Evolutionary conservation across 2,888 invertebrate species (phyloP), one percentile per base, ranked within the genome.

Genomic region (Catocala fraxini): DNA sequence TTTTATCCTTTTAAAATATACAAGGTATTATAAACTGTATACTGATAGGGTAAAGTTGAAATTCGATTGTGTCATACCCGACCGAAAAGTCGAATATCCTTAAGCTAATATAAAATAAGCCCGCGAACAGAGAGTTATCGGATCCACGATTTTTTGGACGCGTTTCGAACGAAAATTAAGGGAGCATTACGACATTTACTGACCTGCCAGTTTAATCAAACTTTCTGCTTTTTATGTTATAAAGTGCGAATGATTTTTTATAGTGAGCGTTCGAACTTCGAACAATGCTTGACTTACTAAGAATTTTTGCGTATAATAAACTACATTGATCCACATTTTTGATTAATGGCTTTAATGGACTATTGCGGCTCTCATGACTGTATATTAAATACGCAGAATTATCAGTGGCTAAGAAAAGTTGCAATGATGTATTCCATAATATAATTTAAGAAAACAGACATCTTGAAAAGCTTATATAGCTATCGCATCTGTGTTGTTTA

Each of bases 141-240:
- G 89, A 89, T 89, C 77, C 89, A 89, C 87, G 89, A 88, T 85
- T 88, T 76, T 86, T 88, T 82, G 79, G 84, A 82, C 84, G 84
- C 77, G 79, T 84, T 83, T 79, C 71, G 72, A 79, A 81, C 75
- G 79, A 84, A 86, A 87, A 86, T 87, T 86, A 85, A 86, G 83
- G 83, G 80, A 79, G 80, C 73, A 83, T 86, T 87, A 81, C 80
- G 80, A 83, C 84, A 82, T 81, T 81, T 75, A 82, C 76, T 86
- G 85, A 84, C 84, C 84, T 81, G 82, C 71, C 77, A 76, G 70
- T 78, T 81, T 80, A 80, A 81, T 81, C 73, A 80, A 78, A 73
- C 67, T 74, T 71, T 68, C 54, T 65, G 58, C 56, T 77, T 74
- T 73, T 67, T 63, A 65, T 57, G 51, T 62, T 59, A 68, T 65